Evolutionary conservation across 2,888 invertebrate genomes (phyloP), one percentile per base, ranked within the genome.

Genomic region (Nomada flava): DNA sequence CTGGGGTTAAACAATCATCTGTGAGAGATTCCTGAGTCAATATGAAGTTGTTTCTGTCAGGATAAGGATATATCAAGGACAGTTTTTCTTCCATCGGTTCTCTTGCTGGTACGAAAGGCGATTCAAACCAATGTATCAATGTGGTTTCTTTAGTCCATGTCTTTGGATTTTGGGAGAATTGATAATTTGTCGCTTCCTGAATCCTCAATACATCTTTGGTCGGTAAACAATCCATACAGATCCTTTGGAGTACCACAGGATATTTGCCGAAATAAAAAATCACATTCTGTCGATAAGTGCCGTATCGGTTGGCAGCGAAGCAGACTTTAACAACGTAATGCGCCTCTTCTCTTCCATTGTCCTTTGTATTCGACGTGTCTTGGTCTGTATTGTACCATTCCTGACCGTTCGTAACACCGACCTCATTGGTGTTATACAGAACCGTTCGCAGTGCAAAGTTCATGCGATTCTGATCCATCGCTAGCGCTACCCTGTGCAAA

Each of bases 141-240:
- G 92, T 0, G 95, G 94, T 86, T 7, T 72, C 69, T 0, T 81
- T 71, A 53, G 94, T 93, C 26, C 94, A 93, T 83, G 95, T 95
- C 96, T 96, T 96, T 74, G 96, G 94, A 87, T 95, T 95, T 47
- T 95, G 95, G 67, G 96, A 94, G 1, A 95, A 94, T 53, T 96
- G 95, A 90, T 96, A 95, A 85, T 95, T 95, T 42, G 95, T 95
- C 47, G 96, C 95, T 87, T 96, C 95, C 87, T 95, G 95, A 53
- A 96, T 95, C 89, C 96, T 95, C 76, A 95, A 95, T 0, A 95
- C 93, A 91, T 97, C 96, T 18, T 95, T 95, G 0, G 95, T 95
- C 0, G 97, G 97, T 23, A 97, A 95, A 4, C 97, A 97, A 92
- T 97, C 97, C 4, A 97, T 96, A 91, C 97, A 96, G 36, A 97